phyloP scores from a whole-genome alignment of 2,113 vertebrate species.

The Girardinichthys multiradiatus region DNA sequence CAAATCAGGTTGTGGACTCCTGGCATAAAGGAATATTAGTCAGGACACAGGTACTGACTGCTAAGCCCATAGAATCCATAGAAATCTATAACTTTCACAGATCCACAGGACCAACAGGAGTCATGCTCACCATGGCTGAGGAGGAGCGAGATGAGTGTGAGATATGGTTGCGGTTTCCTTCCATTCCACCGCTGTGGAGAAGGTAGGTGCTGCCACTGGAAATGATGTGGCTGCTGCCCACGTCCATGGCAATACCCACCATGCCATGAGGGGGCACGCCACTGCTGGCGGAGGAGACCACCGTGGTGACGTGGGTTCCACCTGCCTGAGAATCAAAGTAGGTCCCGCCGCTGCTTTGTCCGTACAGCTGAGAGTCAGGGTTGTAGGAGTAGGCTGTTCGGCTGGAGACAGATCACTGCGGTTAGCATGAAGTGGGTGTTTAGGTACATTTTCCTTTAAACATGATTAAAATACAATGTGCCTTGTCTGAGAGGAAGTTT shows the following conservation, averaged over 20 bases:
- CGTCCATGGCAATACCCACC: constrained; percentile 97
- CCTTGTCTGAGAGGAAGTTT: not conserved
- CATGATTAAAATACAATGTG: not conserved
- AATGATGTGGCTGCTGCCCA: constrained; percentile 91
- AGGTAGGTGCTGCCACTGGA: constrained; percentile 93
- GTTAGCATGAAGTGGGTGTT: constrained; percentile 18
- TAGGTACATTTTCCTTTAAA: not conserved
- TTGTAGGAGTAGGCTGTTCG: constrained; percentile 93
- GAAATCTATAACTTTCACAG: not conserved
- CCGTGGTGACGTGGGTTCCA: constrained; percentile 90
- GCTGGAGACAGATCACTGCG: constrained; percentile 70
- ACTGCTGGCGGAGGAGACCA: constrained; percentile 87
- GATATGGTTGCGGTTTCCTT: constrained; percentile 88
- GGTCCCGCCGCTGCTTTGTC: constrained; percentile 84
- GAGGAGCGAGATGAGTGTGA: constrained; percentile 94
- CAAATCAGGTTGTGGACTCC: constrained; percentile 36
- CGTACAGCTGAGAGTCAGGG: constrained; percentile 91
- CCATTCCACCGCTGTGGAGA: constrained; percentile 92
- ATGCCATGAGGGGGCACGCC: constrained; percentile 90
- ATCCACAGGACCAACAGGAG: not conserved
- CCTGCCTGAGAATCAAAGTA: constrained; percentile 92
- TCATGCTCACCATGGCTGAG: constrained; percentile 91
- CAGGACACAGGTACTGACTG: constrained; percentile 22
- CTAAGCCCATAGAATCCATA: not conserved
- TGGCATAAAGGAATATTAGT: constrained; percentile 9